phyloP scores from a whole-genome alignment of 1,140 invertebrate genomes.

The Penaeus chinensis region DNA sequence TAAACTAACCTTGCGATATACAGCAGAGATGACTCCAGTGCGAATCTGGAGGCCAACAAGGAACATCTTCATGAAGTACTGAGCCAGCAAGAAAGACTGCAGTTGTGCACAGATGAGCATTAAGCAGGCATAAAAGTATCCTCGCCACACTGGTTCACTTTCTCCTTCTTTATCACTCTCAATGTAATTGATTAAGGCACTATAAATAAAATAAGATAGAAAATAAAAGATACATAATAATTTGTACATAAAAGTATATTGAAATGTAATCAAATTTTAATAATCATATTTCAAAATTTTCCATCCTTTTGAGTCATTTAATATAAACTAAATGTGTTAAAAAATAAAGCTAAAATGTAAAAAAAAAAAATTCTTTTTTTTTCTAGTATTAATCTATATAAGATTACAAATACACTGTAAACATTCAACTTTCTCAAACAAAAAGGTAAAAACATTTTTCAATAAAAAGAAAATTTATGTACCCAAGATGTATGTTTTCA shows the following conservation, averaged over 20 bases:
- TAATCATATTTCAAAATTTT: too few species aligned
- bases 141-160: constrained; percentile 70
- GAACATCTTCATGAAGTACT: constrained; percentile 92
- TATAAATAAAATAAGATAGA: constrained; percentile 9
- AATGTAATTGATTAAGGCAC: constrained; percentile 27
- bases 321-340: too few species aligned
- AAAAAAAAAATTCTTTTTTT: background rate
- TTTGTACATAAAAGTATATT: background rate
- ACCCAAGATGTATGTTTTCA: too few species aligned
- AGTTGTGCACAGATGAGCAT: constrained; percentile 83
- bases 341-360: too few species aligned
- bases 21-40: constrained; percentile 89
- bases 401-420: background rate
- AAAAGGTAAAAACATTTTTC: too few species aligned
- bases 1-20: constrained; percentile 84
- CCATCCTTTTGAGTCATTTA: too few species aligned
- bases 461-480: too few species aligned
- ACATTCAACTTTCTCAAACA: too few species aligned
- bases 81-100: constrained; percentile 89
- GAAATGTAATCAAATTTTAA: background rate
- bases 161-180: constrained; percentile 30
- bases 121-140: constrained; percentile 70
- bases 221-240: background rate
- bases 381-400: background rate
- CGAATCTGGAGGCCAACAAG: constrained; percentile 90